These are phyloP conservation scores for Chelonoidis abingdonii DNA, from an alignment of 2,113 vertebrate species.

Conservation along the genomic window DNA sequence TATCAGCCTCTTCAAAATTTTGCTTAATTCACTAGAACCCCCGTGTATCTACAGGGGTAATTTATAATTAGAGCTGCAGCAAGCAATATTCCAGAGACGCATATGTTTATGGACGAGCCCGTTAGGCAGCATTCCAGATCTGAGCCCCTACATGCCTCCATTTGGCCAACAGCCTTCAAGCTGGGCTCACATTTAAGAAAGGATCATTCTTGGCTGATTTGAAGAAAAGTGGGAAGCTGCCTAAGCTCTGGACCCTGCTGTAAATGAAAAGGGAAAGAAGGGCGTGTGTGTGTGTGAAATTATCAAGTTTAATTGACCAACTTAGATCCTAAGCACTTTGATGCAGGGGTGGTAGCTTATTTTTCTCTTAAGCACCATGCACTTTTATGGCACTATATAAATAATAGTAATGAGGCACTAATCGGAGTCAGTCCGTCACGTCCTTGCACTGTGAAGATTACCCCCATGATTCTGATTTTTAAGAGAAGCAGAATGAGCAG, in stretches of 20 bases:
- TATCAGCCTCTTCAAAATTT: constrained; percentile 74
- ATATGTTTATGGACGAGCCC: constrained; percentile 53
- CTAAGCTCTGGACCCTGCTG: constrained; percentile 9
- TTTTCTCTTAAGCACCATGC: constrained; percentile 27
- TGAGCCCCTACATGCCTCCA: constrained; percentile 47
- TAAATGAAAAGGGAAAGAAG: background rate
- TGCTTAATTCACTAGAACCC: constrained; percentile 76
- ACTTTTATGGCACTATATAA: constrained; percentile 54
- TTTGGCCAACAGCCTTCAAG: constrained; percentile 70
- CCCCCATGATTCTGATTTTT: constrained; percentile 34
- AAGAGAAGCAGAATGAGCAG: background rate
- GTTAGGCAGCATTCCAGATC: constrained; percentile 67
- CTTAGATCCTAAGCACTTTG: background rate
- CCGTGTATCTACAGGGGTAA: constrained; percentile 71
- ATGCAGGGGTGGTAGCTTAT: constrained; percentile 38
- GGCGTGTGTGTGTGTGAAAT: background rate
- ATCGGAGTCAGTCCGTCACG: constrained; percentile 37
- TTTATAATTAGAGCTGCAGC: constrained; percentile 74
- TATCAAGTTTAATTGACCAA: background rate
- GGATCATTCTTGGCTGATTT: constrained; percentile 39
- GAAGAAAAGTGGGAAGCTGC: constrained; percentile 1
- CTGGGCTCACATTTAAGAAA: constrained; percentile 53
- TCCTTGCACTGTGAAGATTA: constrained; percentile 51
- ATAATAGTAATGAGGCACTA: constrained; percentile 61
- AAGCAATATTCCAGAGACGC: constrained; percentile 58